phyloP scores from a whole-genome alignment of 2,113 vertebrate species.

The Cariama cristata region DNA sequence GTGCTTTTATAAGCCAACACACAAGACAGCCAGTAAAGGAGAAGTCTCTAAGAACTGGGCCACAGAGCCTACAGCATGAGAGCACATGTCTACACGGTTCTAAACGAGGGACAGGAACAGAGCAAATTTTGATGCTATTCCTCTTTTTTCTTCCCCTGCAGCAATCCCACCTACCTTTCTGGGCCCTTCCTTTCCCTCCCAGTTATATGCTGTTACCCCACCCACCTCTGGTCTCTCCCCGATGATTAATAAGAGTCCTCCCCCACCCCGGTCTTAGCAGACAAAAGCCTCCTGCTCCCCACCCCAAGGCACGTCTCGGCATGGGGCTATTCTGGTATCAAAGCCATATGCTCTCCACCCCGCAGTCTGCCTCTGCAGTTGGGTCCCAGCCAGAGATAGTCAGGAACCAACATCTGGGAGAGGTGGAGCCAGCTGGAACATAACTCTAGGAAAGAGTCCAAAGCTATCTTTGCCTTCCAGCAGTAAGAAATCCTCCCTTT shows the following conservation, averaged over 20 bases:
- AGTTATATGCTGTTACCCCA: constrained; percentile 57
- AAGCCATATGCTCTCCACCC: constrained; percentile 59
- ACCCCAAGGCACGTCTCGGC: constrained; percentile 69
- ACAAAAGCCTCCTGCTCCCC: constrained; percentile 64
- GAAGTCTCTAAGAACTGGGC: constrained; percentile 37
- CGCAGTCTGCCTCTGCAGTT: constrained; percentile 50
- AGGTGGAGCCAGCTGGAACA: constrained; percentile 53
- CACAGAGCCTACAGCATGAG: constrained; percentile 45
- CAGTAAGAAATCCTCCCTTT: neutral
- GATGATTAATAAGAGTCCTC: constrained; percentile 62
- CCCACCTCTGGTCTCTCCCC: constrained; percentile 61
- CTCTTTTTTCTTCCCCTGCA: constrained; percentile 39
- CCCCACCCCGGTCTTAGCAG: constrained; percentile 36
- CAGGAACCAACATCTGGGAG: constrained; percentile 57
- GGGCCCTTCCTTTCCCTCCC: constrained; percentile 54
- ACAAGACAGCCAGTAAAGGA: constrained; percentile 32
- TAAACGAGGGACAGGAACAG: constrained; percentile 55
- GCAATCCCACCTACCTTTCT: constrained; percentile 63
- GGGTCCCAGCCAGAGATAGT: constrained; percentile 55
- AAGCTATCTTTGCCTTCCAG: constrained; percentile 50
- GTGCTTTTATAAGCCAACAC: constrained; percentile 47
- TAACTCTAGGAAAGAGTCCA: constrained; percentile 41
- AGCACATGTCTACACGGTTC: constrained; percentile 11
- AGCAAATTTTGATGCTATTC: constrained; percentile 38
- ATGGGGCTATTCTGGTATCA: constrained; percentile 66